Conservation (phyloP, 1,140 invertebrate species). For the Arion vulgaris region DNA sequence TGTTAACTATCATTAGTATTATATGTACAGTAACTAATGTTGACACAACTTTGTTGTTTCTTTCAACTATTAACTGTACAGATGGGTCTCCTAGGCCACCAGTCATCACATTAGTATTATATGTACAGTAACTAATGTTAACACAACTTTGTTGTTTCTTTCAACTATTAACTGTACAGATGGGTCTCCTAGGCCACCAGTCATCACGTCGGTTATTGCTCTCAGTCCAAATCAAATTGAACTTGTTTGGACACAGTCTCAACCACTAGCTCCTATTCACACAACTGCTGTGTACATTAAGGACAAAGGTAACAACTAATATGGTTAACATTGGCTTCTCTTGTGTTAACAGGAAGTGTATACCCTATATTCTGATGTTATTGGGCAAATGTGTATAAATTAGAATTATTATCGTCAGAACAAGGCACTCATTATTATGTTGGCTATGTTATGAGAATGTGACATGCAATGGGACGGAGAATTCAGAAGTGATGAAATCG, state of each 20-base stretch:
- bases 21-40: too few species aligned
- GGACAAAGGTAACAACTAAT: not conserved
- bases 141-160: not conserved
- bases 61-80: not conserved
- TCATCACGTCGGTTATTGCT: not conserved
- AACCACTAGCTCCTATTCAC: not conserved
- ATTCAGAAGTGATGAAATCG: too few species aligned
- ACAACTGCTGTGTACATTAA: not conserved
- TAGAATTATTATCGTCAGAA: too few species aligned
- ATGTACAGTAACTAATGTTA: too few species aligned
- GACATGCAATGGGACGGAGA: too few species aligned
- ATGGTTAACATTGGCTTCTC: too few species aligned
- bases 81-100: not conserved
- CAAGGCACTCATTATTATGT: too few species aligned
- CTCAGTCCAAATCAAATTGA: not conserved
- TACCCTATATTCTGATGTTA: too few species aligned
- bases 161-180: not conserved
- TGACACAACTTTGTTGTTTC: not conserved
- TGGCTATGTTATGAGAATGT: too few species aligned
- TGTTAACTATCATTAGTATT: too few species aligned
- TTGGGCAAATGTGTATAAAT: too few species aligned
- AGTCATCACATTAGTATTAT: not conserved
- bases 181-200: not conserved
- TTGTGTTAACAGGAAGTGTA: too few species aligned
- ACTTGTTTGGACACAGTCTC: not conserved